Evolutionary conservation across 30 jellyfish, hydroid and myxozoan genomes (phyloP).

Genomic region (Catostylus mosaicus): DNA sequence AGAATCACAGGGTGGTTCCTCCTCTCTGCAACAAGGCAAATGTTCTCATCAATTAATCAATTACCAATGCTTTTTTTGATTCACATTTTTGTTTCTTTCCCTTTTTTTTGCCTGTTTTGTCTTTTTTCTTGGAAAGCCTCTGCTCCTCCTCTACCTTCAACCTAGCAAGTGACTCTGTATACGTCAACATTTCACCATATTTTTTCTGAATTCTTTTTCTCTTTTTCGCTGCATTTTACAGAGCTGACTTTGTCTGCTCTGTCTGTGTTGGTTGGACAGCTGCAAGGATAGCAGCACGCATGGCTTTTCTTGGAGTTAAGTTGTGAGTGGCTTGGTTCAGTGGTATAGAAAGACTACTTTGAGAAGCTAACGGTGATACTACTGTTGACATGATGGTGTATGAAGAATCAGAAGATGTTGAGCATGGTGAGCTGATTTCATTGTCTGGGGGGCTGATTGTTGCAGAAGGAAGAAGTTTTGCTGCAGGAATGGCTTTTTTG

Average conservation of each 20-base stretch:
- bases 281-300: slow-evolving; percentile 33
- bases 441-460: not conserved
- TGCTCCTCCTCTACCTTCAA: slow-evolving; percentile 12
- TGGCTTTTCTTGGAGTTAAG: slow-evolving; percentile 32
- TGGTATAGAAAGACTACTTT: not conserved
- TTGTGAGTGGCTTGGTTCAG: not conserved
- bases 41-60: slow-evolving; percentile 6
- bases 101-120: not conserved
- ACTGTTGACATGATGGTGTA: slow-evolving; percentile 7
- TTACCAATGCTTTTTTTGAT: not conserved
- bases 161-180: slow-evolving; percentile 6
- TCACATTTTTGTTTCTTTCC: not conserved
- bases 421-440: slow-evolving; percentile 3
- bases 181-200: slow-evolving; percentile 24
- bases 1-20: slow-evolving; percentile 38
- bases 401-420: slow-evolving; percentile 32
- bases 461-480: slow-evolving; percentile 11
- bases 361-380: not conserved
- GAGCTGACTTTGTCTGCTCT: slow-evolving; percentile 12
- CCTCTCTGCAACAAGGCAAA: slow-evolving; percentile 35
- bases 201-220: slow-evolving; percentile 26
- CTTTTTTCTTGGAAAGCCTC: slow-evolving; percentile 2
- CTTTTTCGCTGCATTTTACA: slow-evolving; percentile 10
- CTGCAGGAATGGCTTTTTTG: slow-evolving; percentile 25
- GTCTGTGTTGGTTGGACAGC: slow-evolving; percentile 30